phyloP scores from a whole-genome alignment of 2,797 vertebrate genomes.

The Coregonus ussuriensis region DNA sequence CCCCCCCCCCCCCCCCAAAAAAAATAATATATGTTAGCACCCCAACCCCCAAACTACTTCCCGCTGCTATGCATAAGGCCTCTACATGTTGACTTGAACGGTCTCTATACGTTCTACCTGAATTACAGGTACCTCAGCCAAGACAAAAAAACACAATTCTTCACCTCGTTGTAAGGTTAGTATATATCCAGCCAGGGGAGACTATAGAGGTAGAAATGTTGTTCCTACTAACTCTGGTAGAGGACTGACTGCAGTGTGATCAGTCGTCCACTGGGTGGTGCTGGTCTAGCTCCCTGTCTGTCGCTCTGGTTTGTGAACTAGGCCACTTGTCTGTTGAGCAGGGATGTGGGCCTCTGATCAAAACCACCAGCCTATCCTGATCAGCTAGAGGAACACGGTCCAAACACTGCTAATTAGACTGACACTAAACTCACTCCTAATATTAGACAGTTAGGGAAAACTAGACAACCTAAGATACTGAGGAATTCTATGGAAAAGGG shows the following conservation, averaged over 20 bases:
- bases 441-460: not conserved
- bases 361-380: not conserved
- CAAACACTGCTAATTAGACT: not conserved
- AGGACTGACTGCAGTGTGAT: slow-evolving; percentile 44
- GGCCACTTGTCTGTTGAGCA: not conserved
- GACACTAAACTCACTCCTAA: not conserved
- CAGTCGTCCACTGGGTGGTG: slow-evolving; percentile 72
- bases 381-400: not conserved
- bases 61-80: no score
- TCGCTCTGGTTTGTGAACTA: slow-evolving; percentile 4
- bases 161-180: slow-evolving; percentile 37
- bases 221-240: slow-evolving; percentile 9
- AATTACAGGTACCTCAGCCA: not conserved
- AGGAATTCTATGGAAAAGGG: not conserved
- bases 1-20: no score
- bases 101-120: not conserved
- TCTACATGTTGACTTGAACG: no score
- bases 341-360: slow-evolving; percentile 1
- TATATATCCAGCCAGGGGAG: slow-evolving; percentile 70
- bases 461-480: not conserved
- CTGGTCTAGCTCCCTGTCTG: slow-evolving; percentile 37
- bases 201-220: slow-evolving; percentile 19
- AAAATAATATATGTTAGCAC: no score
- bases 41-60: no score
- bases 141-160: slow-evolving; percentile 7